phyloP scores from a whole-genome alignment of 2,113 vertebrate genomes.

The Lepisosteus osseus region DNA sequence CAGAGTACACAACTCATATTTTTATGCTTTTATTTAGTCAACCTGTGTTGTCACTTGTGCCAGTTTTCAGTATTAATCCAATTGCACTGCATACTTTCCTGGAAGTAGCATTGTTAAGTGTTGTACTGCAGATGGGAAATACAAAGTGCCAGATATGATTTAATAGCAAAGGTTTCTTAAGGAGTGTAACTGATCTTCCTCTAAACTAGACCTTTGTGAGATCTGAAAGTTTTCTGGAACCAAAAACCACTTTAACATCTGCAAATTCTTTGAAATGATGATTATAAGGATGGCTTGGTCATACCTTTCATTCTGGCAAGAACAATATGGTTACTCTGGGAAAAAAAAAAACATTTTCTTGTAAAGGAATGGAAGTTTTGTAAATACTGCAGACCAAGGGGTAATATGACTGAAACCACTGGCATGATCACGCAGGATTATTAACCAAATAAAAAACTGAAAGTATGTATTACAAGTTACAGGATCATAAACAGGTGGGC shows the following conservation, averaged over 20 bases:
- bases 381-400: no score
- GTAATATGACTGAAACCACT: no score
- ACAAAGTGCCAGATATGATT: neutral
- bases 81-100: slow-evolving; percentile 1
- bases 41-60: neutral
- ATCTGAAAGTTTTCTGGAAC: neutral
- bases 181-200: neutral
- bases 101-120: neutral
- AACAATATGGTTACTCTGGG: no score
- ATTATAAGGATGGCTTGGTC: neutral
- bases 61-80: slow-evolving; percentile 7
- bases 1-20: neutral
- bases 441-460: no score
- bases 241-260: neutral
- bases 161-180: neutral
- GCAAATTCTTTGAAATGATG: neutral
- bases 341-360: no score
- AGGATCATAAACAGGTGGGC: slow-evolving; percentile 27
- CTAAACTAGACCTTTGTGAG: neutral
- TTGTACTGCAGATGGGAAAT: slow-evolving; percentile 10
- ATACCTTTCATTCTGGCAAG: no score
- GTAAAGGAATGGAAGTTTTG: no score
- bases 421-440: no score
- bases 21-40: slow-evolving; percentile 6
- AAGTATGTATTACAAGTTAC: no score